A percentile compares a stretch with the other conserved stretches of the same genome.
Evolutionary conservation across 1,140 invertebrate genomes (phyloP).

Genomic region (Drosophila takahashii): DNA sequence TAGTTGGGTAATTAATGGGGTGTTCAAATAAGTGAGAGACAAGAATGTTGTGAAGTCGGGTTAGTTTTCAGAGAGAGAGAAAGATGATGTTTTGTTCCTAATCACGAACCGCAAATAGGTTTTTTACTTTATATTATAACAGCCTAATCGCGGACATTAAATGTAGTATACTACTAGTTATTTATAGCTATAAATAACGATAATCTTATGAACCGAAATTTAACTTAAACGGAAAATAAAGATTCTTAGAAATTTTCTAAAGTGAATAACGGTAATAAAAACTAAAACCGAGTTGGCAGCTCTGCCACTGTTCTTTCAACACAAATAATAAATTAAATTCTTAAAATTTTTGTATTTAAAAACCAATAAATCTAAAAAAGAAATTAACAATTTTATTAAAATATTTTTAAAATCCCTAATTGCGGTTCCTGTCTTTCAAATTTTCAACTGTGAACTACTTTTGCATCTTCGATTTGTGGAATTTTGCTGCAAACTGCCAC

Average conservation of each 20-base stretch:
- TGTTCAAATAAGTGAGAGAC: conserved; percentile 56
- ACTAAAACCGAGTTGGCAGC: no score
- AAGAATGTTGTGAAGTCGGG: conserved; percentile 58
- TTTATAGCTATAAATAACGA: no score
- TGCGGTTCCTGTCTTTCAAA: conserved; percentile 4
- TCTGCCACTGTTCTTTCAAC: no score
- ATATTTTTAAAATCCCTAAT: neutral
- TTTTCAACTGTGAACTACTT: conserved; percentile 9
- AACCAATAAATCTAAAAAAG: no score
- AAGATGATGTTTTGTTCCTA: conserved; percentile 20
- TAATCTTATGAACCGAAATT: no score
- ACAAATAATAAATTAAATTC: neutral
- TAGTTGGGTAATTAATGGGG: conserved; percentile 23
- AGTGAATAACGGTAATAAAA: no score
- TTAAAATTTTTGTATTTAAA: no score
- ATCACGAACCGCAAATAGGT: conserved; percentile 15
- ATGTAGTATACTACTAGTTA: no score
- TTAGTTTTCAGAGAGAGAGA: conserved; percentile 34
- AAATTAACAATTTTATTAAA: neutral
- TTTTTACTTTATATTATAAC: neutral
- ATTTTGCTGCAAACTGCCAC: conserved; percentile 51
- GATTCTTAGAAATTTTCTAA: no score
- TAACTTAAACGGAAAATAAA: no score
- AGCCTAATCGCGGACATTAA: neutral
- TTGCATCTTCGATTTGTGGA: conserved; percentile 32